Percentiles rank a stretch among this genome's conserved stretches.
Evolutionary conservation across 1,140 invertebrate species (phyloP).

Genomic region (Cotesia vestalis): DNA sequence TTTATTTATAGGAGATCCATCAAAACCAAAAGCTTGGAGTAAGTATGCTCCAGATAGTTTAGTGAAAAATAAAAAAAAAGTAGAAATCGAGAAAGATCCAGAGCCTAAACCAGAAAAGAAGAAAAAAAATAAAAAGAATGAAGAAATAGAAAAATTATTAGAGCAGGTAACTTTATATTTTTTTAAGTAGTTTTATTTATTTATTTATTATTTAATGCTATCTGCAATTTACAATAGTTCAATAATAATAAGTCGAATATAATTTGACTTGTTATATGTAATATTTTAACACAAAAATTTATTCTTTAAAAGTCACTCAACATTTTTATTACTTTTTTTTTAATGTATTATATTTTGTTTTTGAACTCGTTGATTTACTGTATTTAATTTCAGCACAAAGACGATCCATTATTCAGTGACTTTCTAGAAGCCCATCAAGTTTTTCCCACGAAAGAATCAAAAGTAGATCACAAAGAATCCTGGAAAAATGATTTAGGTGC

Average conservation of each 20-base stretch:
- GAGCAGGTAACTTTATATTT: slow-evolving; percentile 70
- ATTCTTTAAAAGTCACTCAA: too few species aligned
- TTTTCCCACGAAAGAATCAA: slow-evolving; percentile 32
- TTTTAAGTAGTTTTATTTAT: slow-evolving; percentile 64
- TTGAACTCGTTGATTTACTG: slow-evolving; percentile 20
- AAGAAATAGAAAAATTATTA: slow-evolving; percentile 61
- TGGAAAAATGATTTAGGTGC: slow-evolving; percentile 76
- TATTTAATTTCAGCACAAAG: slow-evolving; percentile 73
- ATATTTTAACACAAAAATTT: too few species aligned
- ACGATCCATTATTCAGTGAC: slow-evolving; percentile 89
- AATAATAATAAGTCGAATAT: too few species aligned
- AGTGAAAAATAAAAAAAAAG: slow-evolving; percentile 64
- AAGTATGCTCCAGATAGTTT: slow-evolving; percentile 81
- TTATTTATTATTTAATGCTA: too few species aligned
- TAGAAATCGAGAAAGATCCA: slow-evolving; percentile 52
- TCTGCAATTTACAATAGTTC: too few species aligned
- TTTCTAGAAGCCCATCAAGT: slow-evolving; percentile 82
- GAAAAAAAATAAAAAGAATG: slow-evolving; percentile 57
- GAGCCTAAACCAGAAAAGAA: slow-evolving; percentile 53
- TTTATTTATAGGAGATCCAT: slow-evolving; percentile 71
- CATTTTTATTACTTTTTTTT: slow-evolving; percentile 59
- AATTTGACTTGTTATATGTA: too few species aligned
- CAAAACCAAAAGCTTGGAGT: slow-evolving; percentile 91
- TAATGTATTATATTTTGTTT: slow-evolving; percentile 20
- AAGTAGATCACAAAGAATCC: slow-evolving; percentile 64